Evolutionary conservation across 2,888 invertebrate genomes (phyloP), one percentile per base, ranked within the genome.

Genomic region (Nowickia ferox): DNA sequence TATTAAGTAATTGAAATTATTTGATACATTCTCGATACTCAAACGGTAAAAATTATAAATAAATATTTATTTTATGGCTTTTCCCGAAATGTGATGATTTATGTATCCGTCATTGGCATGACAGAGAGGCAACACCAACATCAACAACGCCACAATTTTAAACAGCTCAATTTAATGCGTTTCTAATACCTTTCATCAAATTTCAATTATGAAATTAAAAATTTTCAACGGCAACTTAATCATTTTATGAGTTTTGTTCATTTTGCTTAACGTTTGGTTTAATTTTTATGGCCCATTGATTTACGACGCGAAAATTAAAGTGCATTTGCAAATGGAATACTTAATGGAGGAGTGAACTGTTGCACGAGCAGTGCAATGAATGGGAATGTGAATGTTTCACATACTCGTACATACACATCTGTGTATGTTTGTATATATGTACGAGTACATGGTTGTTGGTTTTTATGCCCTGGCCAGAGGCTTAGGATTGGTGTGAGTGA

Each of bases 221-320:
- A 86, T 86, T 83, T 86, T 86, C 86, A 86, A 84, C 86, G 84
- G 79, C 86, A 86, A 84, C 84, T 86, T 84, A 86, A 86, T 86
- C 71, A 86, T 86, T 86, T 86, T 76, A 86, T 51, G 79, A 76
- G 51, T 84, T 78, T 72, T 71, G 40, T 77, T 51, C 57, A 17
- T 65, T 65, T 71, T 48, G 68, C 48, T 59, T 17, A 11, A 19
- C 17, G 44, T 75, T 65, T 53, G 53, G 55, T 66, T 71, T 55
- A 42, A 17, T 81, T 81, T 82, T 86, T 87, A 87, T 86, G 63
- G 76, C 80, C 44, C 30, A 65, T 88, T 90, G 91, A 91, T 91
- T 90, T 89, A 91, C 89, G 89, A 84, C 84, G 87, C 74, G 87
- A 90, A 90, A 91, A 91, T 91, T 90, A 90, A 91, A 91, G 87